phyloP scores from a whole-genome alignment of 1,140 invertebrate genomes.

The Brachionus plicatilis region DNA sequence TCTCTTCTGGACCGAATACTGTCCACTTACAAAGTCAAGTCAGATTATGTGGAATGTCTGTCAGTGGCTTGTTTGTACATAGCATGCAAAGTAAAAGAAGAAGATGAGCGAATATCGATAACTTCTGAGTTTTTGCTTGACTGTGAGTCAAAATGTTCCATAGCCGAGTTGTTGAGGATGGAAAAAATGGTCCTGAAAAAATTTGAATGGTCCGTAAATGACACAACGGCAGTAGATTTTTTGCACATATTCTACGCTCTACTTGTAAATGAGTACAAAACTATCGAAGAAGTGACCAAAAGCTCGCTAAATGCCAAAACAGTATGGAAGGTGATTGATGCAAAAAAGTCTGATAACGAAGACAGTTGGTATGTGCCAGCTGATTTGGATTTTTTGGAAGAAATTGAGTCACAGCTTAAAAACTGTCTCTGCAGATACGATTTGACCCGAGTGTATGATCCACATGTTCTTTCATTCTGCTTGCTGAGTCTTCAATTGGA shows the following conservation, averaged over 20 bases:
- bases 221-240: conserved; percentile 52
- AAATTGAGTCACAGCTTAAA: not conserved
- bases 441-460: not conserved
- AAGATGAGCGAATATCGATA: conserved; percentile 55
- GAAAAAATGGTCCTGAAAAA: conserved; percentile 53
- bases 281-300: not conserved
- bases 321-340: not conserved
- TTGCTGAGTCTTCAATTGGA: conserved; percentile 12
- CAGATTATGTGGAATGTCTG: conserved; percentile 55
- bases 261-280: not conserved
- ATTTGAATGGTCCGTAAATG: conserved; percentile 50
- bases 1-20: conserved; percentile 14
- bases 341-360: not conserved
- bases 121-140: conserved; percentile 51
- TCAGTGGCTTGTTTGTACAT: conserved; percentile 53
- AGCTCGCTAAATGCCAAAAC: not conserved
- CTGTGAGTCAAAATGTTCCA: conserved; percentile 51
- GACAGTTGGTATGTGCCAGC: not conserved
- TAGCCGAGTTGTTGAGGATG: conserved; percentile 54
- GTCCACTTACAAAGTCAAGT: conserved; percentile 31
- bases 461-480: conserved; percentile 2
- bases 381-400: conserved; percentile 26
- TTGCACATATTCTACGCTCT: conserved; percentile 47
- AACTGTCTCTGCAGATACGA: conserved; percentile 1
- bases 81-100: conserved; percentile 55